Percentiles rank a stretch among this genome's conserved stretches.
Conservation (phyloP, 2,113 vertebrate genomes). For the Mustelus asterias region DNA sequence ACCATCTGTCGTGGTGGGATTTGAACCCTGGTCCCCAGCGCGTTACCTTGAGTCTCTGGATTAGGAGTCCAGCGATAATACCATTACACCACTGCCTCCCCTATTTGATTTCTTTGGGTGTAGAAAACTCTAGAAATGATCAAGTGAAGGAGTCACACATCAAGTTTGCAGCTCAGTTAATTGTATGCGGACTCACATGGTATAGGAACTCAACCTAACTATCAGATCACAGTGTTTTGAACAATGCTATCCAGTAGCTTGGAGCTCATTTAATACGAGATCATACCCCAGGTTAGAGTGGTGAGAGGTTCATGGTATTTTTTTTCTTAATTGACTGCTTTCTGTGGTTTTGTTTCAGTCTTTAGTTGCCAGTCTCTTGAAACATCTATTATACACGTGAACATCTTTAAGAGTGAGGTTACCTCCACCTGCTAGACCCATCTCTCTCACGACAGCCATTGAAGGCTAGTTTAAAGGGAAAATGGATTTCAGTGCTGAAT, state of each 20-base stretch:
- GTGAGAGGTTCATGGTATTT: constrained; percentile 40
- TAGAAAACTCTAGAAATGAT: not conserved
- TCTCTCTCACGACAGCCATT: constrained; percentile 8
- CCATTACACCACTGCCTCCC: too few species aligned
- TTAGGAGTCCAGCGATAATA: too few species aligned
- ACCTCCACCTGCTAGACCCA: constrained; percentile 14
- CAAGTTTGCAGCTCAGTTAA: not conserved
- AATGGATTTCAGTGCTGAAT: not conserved
- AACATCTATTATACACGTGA: constrained; percentile 39
- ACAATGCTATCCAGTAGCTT: not conserved
- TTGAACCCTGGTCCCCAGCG: too few species aligned
- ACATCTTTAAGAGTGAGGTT: constrained; percentile 36
- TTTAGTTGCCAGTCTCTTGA: constrained; percentile 38
- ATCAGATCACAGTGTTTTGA: not conserved
- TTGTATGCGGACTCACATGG: not conserved
- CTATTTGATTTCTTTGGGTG: not conserved
- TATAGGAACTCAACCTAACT: not conserved
- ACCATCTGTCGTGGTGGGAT: too few species aligned
- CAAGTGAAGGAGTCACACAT: not conserved
- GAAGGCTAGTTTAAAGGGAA: not conserved
- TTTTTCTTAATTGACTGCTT: constrained; percentile 38
- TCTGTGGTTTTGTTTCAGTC: constrained; percentile 37
- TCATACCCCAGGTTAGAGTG: constrained; percentile 40
- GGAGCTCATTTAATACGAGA: constrained; percentile 37
- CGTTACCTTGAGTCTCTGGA: too few species aligned